These are phyloP conservation scores for Ips typographus DNA, from an alignment of 1,140 invertebrate genomes.

Conservation along the genomic window DNA sequence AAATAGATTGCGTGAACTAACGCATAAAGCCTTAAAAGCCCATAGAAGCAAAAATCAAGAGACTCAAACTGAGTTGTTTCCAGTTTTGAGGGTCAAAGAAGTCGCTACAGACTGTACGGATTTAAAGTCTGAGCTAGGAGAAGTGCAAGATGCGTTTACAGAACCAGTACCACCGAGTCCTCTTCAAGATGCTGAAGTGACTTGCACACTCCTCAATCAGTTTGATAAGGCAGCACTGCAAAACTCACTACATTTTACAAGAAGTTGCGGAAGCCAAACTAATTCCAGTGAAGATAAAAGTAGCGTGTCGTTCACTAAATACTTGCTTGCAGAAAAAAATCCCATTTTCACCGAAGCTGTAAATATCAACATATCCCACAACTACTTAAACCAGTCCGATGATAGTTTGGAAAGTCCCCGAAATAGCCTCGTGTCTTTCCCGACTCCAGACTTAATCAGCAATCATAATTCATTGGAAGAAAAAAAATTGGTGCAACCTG, in stretches of 20 bases:
- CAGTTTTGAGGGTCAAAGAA: slow-evolving; percentile 60
- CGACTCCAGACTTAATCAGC: slow-evolving; percentile 48
- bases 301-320: slow-evolving; percentile 47
- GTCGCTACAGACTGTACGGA: slow-evolving; percentile 58
- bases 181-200: slow-evolving; percentile 47
- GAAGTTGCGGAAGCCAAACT: slow-evolving; percentile 51
- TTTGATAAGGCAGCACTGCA: slow-evolving; percentile 33
- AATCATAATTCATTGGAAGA: slow-evolving; percentile 50
- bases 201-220: slow-evolving; percentile 49
- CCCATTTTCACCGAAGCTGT: slow-evolving; percentile 24
- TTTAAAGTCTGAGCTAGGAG: slow-evolving; percentile 51
- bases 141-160: slow-evolving; percentile 44
- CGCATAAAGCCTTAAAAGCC: slow-evolving; percentile 57
- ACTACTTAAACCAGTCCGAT: slow-evolving; percentile 53
- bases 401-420: slow-evolving; percentile 48
- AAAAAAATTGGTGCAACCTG: slow-evolving; percentile 11
- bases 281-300: slow-evolving; percentile 26
- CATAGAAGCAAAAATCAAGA: slow-evolving; percentile 59
- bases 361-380: slow-evolving; percentile 59
- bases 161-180: slow-evolving; percentile 47
- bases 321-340: slow-evolving; percentile 37
- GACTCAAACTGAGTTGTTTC: slow-evolving; percentile 60
- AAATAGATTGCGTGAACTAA: slow-evolving; percentile 58
- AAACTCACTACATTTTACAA: slow-evolving; percentile 48
- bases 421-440: slow-evolving; percentile 40